These are phyloP conservation scores for Pyrrhia umbra DNA, from an alignment of 2,888 invertebrate species.

Conservation along the genomic window DNA sequence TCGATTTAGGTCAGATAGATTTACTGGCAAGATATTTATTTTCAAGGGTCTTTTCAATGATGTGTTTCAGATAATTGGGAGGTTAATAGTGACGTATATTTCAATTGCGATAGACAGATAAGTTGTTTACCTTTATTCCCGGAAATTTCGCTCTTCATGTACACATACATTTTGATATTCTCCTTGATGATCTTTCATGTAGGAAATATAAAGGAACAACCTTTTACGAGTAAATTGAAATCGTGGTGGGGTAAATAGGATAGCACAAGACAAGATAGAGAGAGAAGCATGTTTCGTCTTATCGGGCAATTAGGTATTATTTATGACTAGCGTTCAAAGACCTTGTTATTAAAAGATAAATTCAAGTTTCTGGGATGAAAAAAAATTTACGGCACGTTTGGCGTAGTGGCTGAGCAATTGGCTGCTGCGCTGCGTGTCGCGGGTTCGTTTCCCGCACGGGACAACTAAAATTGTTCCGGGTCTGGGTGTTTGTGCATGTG, in stretches of 20 bases:
- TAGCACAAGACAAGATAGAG: too few species aligned
- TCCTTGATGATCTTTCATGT: background rate
- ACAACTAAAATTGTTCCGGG: too few species aligned
- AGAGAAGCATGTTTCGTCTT: too few species aligned
- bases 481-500: too few species aligned
- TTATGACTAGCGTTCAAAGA: slow-evolving; percentile 28
- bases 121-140: slow-evolving; percentile 13
- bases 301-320: slow-evolving; percentile 23
- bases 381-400: too few species aligned
- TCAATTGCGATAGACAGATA: slow-evolving; percentile 37
- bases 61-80: slow-evolving; percentile 64
- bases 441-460: too few species aligned
- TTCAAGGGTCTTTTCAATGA: slow-evolving; percentile 82
- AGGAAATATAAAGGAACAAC: slow-evolving; percentile 4
- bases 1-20: slow-evolving; percentile 85
- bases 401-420: too few species aligned
- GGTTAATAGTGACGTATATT: slow-evolving; percentile 52
- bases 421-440: too few species aligned
- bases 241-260: slow-evolving; percentile 29
- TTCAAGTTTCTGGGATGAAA: slow-evolving; percentile 22
- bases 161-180: background rate
- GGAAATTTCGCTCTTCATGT: slow-evolving; percentile 4
- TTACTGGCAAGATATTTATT: slow-evolving; percentile 75
- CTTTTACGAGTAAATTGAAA: slow-evolving; percentile 31
- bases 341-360: slow-evolving; percentile 26